Evolutionary conservation across 1,140 invertebrate genomes (phyloP), one percentile per base, ranked within the genome.

Genomic region (Bombus waltoni): DNA sequence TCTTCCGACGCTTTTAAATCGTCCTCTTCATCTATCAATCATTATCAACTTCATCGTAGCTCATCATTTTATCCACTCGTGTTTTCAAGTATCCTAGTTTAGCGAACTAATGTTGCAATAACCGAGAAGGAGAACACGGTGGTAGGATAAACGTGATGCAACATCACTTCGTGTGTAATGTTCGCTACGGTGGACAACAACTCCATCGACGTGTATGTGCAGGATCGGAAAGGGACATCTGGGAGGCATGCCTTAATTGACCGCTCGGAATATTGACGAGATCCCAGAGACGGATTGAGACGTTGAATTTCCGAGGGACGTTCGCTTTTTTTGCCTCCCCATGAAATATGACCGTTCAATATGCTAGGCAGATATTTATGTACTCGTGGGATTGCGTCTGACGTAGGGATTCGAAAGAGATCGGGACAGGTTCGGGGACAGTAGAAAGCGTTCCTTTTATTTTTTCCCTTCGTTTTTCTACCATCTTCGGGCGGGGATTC

Each of bases 321-420:
- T 75, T 88, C 86, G 47, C 74, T 74, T 92, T 91, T 92, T 92
- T 92, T 91, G 85, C 62, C 68, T 65, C 75, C 74, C 77, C 70
- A 91, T 92, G 89, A 93, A 91, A 93, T 93, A 92, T 92, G 90
- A 93, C 87, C 88, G 85, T 77, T 92, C 89, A 90, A 91, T 91
- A 85, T 89, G 85, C 89, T 84, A 85, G 86, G 66, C 87, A 89
- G 86, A 93, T 92, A 92, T 93, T 93, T 93, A 93, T 93, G 88
- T 91, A 90, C 86, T 89, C 68, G 84, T 88, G 76, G 65, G 73
- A 88, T 86, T 88, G 82, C 86, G 75, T 70, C 65, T n/a, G 80
- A 80, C 81, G 62, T 71, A 38, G 73, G 88, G 74, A 38, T 75
- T 79, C 42, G n/a, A 77, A 59, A 40, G 42, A 44, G 76, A 65